Conservation (phyloP, 2,113 vertebrate genomes). For the Dunckerocampus dactyliophorus region DNA sequence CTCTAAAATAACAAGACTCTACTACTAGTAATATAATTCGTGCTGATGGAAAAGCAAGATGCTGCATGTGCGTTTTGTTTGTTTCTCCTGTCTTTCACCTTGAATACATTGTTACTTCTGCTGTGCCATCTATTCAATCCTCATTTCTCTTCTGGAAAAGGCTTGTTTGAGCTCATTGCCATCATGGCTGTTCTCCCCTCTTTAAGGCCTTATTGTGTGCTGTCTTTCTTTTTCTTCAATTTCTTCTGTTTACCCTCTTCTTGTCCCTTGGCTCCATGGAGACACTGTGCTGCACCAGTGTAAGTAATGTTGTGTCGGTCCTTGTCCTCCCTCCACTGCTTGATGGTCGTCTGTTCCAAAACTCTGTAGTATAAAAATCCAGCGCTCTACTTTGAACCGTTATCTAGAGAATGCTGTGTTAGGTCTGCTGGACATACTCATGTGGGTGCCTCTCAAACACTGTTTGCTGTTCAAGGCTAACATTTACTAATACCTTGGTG, state of each 20-base stretch:
- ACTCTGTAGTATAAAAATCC: neutral
- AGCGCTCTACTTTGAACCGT: neutral
- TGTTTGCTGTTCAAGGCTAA: neutral
- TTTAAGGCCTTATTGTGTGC: constrained; percentile 33
- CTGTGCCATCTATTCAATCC: neutral
- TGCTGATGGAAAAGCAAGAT: neutral
- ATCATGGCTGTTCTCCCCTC: constrained; percentile 14
- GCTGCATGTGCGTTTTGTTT: constrained; percentile 9
- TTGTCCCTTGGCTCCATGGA: constrained; percentile 87
- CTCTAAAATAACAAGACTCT: no score
- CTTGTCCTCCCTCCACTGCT: constrained; percentile 21
- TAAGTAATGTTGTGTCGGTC: constrained; percentile 83
- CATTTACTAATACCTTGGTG: neutral
- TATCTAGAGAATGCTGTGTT: neutral
- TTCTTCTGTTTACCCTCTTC: constrained; percentile 53
- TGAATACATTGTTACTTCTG: neutral
- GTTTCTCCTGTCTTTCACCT: constrained; percentile 1
- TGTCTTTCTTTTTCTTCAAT: constrained; percentile 54
- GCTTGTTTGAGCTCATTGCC: neutral
- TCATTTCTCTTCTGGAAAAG: neutral
- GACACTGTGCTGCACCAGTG: constrained; percentile 97
- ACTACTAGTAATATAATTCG: no score
- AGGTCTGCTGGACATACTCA: neutral
- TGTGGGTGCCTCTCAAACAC: neutral
- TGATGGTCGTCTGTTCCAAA: neutral